A percentile compares a stretch with the other conserved stretches of the same genome.
Evolutionary conservation across 2,797 vertebrate species (phyloP).

Genomic region (Alfaro cultratus): DNA sequence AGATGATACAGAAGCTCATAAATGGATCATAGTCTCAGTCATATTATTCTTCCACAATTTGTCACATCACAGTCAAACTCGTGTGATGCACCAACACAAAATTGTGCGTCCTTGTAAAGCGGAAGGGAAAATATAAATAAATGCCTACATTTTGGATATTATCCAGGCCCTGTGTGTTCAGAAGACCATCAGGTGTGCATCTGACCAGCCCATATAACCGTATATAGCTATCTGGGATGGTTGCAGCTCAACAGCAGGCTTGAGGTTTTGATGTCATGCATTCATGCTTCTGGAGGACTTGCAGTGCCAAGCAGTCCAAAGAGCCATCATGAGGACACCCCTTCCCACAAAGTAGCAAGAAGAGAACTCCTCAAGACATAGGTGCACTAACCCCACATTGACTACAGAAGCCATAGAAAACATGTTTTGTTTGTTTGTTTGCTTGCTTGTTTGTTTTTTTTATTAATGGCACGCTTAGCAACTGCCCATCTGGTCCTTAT

Average conservation of each 20-base stretch:
- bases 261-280: slow-evolving; percentile 97
- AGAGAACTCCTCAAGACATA: neutral
- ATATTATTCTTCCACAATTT: neutral
- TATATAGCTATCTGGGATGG: slow-evolving; percentile 88
- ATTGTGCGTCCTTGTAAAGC: neutral
- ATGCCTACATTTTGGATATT: neutral
- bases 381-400: neutral
- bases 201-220: neutral
- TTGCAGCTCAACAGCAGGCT: slow-evolving; percentile 82
- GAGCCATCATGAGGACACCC: slow-evolving; percentile 87
- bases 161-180: too few species aligned
- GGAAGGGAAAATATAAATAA: too few species aligned
- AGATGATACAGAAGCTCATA: neutral
- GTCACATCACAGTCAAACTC: neutral
- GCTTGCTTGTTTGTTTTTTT: neutral
- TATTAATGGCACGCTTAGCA: neutral
- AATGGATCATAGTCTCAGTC: neutral
- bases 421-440: too few species aligned
- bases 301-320: slow-evolving; percentile 91
- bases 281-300: slow-evolving; percentile 93
- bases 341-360: slow-evolving; percentile 54
- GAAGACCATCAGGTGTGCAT: neutral
- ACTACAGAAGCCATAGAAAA: neutral
- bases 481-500: neutral
- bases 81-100: neutral